A percentile compares a stretch with the other conserved stretches of the same genome.
These are phyloP conservation scores for Malurus leucopterus DNA, from an alignment of 2,797 vertebrate species.

Conservation along the genomic window DNA sequence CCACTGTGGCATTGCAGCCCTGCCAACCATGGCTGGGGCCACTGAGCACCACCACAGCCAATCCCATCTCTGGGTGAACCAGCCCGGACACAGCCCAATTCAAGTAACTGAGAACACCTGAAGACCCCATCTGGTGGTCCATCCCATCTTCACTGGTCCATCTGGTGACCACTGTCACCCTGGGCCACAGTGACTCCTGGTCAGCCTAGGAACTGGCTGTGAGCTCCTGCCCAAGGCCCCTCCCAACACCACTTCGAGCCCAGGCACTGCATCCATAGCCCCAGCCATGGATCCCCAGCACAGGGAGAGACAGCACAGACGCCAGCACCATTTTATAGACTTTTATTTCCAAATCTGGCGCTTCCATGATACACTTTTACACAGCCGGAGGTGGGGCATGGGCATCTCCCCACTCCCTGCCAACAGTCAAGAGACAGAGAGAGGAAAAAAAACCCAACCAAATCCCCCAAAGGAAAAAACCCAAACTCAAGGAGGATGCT, in stretches of 20 bases:
- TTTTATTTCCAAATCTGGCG: constrained; percentile 80
- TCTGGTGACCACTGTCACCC: too few species aligned
- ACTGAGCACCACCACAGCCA: rapidly evolving
- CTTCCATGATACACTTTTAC: constrained; percentile 77
- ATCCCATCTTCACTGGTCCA: too few species aligned
- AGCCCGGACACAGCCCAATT: background rate
- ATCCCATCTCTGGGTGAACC: background rate
- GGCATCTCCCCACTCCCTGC: constrained; percentile 37
- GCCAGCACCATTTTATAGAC: constrained; percentile 62
- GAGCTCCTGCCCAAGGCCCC: background rate
- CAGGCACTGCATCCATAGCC: rapidly evolving
- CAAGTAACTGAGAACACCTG: background rate
- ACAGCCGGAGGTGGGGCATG: constrained; percentile 38
- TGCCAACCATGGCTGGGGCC: background rate
- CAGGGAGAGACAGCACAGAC: background rate
- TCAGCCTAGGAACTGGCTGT: background rate
- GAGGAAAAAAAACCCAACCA: background rate
- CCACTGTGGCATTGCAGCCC: background rate
- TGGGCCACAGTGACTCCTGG: rapidly evolving
- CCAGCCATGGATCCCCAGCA: rapidly evolving
- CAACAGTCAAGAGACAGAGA: constrained; percentile 1
- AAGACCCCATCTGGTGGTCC: background rate
- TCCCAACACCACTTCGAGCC: background rate
- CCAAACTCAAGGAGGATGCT: constrained; percentile 39
- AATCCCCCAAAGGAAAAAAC: constrained; percentile 1